These are phyloP conservation scores for Yponomeuta cagnagella DNA, from an alignment of 2,888 invertebrate genomes.

Conservation along the genomic window DNA sequence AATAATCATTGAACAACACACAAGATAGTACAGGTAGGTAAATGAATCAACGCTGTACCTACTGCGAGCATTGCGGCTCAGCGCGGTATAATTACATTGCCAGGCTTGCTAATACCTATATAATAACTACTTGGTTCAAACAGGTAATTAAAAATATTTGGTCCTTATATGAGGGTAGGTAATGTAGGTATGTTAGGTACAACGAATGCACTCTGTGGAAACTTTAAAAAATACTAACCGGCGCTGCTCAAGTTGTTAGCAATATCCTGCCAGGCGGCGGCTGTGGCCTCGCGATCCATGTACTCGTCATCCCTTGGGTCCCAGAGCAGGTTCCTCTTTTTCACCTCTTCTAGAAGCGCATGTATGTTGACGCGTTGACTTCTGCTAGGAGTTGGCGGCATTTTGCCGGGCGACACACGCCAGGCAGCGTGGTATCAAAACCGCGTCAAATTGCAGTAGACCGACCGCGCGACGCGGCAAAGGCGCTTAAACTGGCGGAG, in stretches of 20 bases:
- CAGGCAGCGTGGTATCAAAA: neutral
- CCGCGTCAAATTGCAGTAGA: neutral
- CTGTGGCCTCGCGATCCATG: conserved; percentile 32
- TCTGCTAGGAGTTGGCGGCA: neutral
- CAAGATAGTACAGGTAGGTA: too few species aligned
- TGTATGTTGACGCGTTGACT: neutral
- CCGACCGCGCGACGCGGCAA: neutral
- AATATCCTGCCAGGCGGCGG: conserved; percentile 39
- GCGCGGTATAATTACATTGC: too few species aligned
- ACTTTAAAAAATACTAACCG: conserved; percentile 29
- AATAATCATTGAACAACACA: too few species aligned
- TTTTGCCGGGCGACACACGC: neutral
- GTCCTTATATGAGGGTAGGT: too few species aligned
- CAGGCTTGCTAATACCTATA: too few species aligned
- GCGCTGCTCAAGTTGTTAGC: conserved; percentile 30
- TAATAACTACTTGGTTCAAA: too few species aligned
- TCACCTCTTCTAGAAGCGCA: conserved; percentile 35
- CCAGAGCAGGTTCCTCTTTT: conserved; percentile 38
- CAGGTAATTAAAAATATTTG: too few species aligned
- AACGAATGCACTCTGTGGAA: too few species aligned
- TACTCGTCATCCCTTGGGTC: conserved; percentile 33
- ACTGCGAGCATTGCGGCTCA: too few species aligned
- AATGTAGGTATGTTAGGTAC: too few species aligned
- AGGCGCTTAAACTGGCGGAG: neutral
- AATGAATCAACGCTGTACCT: too few species aligned